Percentiles rank a stretch among this genome's conserved stretches.
phyloP scores from a whole-genome alignment of 2,113 vertebrate species.

The Lampris incognitus region DNA sequence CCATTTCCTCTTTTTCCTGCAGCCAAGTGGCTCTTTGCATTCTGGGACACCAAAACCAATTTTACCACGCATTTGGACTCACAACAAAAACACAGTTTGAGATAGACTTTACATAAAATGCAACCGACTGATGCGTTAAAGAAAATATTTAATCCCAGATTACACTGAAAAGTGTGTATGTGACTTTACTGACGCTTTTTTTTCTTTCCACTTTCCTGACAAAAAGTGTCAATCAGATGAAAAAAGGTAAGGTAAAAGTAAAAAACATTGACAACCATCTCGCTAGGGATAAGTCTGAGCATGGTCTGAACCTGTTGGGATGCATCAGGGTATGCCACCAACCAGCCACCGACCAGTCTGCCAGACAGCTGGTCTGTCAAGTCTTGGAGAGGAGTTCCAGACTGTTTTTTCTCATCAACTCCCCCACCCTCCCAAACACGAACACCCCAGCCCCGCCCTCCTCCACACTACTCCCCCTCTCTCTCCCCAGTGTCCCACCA shows the following conservation, averaged over 20 bases:
- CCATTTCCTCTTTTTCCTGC: conserved; percentile 6
- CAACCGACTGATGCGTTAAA: too few species aligned
- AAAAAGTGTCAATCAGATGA: too few species aligned
- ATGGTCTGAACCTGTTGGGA: conserved; percentile 43
- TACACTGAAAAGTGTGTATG: neutral
- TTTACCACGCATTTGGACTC: too few species aligned
- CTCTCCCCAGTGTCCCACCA: conserved; percentile 62
- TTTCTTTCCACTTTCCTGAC: too few species aligned
- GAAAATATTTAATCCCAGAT: neutral
- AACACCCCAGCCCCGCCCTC: conserved; percentile 46
- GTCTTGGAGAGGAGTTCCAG: conserved; percentile 71
- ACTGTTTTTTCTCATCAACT: conserved; percentile 47
- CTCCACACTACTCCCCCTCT: conserved; percentile 42
- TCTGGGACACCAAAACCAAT: too few species aligned
- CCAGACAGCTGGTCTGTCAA: conserved; percentile 16
- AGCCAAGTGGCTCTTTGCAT: neutral
- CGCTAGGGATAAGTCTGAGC: conserved; percentile 26
- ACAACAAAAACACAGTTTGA: too few species aligned
- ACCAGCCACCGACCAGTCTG: neutral
- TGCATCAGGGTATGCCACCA: conserved; percentile 45
- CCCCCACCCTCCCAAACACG: conserved; percentile 5
- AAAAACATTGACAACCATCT: conserved; percentile 5
- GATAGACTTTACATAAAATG: too few species aligned
- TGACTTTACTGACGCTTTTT: too few species aligned
- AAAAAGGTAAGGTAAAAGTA: neutral